phyloP scores from a whole-genome alignment of 2,797 vertebrate genomes.

The Sebastes glaucus region DNA sequence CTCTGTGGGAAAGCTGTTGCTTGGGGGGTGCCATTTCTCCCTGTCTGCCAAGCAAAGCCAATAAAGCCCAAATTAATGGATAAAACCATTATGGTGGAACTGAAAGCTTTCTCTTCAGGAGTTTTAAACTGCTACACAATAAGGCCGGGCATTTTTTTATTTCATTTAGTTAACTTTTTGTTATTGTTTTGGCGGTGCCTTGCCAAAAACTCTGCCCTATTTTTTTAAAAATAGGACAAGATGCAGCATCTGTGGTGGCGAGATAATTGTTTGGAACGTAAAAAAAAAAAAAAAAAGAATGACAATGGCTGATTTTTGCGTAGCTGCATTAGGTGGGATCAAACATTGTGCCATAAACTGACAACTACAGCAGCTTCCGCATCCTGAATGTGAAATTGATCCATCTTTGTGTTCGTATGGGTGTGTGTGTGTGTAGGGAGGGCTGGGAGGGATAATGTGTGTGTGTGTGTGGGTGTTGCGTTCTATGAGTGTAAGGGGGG shows the following conservation, averaged over 20 bases:
- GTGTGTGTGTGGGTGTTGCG: slow-evolving; percentile 33
- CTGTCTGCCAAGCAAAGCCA: slow-evolving; percentile 68
- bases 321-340: slow-evolving; percentile 54
- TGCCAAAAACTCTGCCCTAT: slow-evolving; percentile 39
- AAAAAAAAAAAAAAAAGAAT: background rate
- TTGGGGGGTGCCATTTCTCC: slow-evolving; percentile 57
- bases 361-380: slow-evolving; percentile 25
- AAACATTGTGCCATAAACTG: slow-evolving; percentile 50
- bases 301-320: slow-evolving; percentile 62
- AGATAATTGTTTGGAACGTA: slow-evolving; percentile 52
- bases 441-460: slow-evolving; percentile 22
- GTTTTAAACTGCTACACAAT: slow-evolving; percentile 51
- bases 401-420: slow-evolving; percentile 60
- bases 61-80: slow-evolving; percentile 75
- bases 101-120: slow-evolving; percentile 49
- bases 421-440: slow-evolving; percentile 31
- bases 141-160: slow-evolving; percentile 4
- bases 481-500: slow-evolving; percentile 20
- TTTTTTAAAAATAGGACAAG: slow-evolving; percentile 43
- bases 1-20: slow-evolving; percentile 71
- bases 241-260: slow-evolving; percentile 43
- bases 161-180: slow-evolving; percentile 56
- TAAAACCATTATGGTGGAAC: slow-evolving; percentile 71
- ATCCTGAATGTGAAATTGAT: slow-evolving; percentile 70
- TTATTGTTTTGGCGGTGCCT: slow-evolving; percentile 29